Evolutionary conservation across 1,140 invertebrate genomes (phyloP).

Genomic region (Ceratosolen solmsi): DNA sequence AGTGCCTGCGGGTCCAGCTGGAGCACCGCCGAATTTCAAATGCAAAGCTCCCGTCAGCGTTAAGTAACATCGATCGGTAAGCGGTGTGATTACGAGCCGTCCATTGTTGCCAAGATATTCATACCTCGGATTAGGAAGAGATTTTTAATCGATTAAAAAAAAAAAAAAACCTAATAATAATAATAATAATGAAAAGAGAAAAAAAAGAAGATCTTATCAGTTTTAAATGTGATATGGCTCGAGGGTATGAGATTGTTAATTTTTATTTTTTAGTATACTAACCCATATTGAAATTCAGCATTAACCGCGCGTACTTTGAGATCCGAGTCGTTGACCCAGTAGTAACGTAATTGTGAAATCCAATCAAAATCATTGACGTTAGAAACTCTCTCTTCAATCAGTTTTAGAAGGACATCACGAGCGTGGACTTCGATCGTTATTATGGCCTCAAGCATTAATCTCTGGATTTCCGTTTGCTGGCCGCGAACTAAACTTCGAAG

Average conservation of each 20-base stretch:
- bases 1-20: slow-evolving; percentile 83
- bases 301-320: slow-evolving; percentile 78
- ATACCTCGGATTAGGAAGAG: slow-evolving; percentile 66
- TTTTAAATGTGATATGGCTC: too few relatives aligned
- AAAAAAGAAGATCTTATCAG: too few relatives aligned
- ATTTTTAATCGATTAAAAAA: neutral
- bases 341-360: slow-evolving; percentile 85
- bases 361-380: slow-evolving; percentile 85
- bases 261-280: neutral
- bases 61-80: slow-evolving; percentile 84
- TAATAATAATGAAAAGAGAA: too few relatives aligned
- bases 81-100: slow-evolving; percentile 85
- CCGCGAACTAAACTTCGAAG: slow-evolving; percentile 78
- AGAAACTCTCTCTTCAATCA: slow-evolving; percentile 77
- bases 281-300: slow-evolving; percentile 77
- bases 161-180: too few relatives aligned
- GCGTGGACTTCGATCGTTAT: slow-evolving; percentile 84
- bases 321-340: slow-evolving; percentile 77
- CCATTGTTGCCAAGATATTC: slow-evolving; percentile 81
- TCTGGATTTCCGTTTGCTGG: slow-evolving; percentile 80
- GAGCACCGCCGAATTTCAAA: slow-evolving; percentile 82
- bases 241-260: too few relatives aligned
- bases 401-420: slow-evolving; percentile 77
- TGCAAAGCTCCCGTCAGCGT: slow-evolving; percentile 81
- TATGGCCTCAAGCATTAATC: slow-evolving; percentile 77